Conservation (phyloP, 2,888 invertebrate species). For the Chrysomela aeneicollis region DNA sequence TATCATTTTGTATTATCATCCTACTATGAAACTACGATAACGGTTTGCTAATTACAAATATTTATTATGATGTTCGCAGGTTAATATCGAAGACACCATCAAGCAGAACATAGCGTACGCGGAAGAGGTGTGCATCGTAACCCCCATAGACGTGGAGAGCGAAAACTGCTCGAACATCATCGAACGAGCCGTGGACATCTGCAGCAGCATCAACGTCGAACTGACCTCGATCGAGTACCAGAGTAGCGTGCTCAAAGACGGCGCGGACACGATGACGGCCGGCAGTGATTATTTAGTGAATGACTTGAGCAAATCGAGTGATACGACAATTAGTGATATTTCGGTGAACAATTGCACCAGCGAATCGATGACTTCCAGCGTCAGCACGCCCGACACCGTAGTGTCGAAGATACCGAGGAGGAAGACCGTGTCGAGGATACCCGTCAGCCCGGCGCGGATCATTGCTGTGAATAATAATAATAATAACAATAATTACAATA, state of each 20-base stretch:
- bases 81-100: conserved; percentile 48
- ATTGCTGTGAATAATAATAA: conserved; percentile 42
- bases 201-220: conserved; percentile 57
- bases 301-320: conserved; percentile 54
- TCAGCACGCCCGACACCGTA: conserved; percentile 76
- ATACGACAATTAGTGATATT: conserved; percentile 53
- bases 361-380: conserved; percentile 72
- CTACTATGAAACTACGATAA: too few species aligned
- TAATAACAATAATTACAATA: conserved; percentile 46
- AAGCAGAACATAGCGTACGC: conserved; percentile 60
- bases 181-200: conserved; percentile 59
- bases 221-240: conserved; percentile 53
- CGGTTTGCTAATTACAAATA: too few species aligned
- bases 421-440: conserved; percentile 52
- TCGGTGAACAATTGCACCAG: conserved; percentile 65
- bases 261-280: conserved; percentile 34
- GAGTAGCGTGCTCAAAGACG: conserved; percentile 36
- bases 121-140: conserved; percentile 60
- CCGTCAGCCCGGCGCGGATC: conserved; percentile 54
- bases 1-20: too few species aligned
- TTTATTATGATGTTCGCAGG: too few species aligned
- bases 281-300: conserved; percentile 47
- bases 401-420: conserved; percentile 67
- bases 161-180: conserved; percentile 59
- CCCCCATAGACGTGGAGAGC: conserved; percentile 58